phyloP scores from a whole-genome alignment of 2,113 vertebrate species.

The Regulus satrapa region DNA sequence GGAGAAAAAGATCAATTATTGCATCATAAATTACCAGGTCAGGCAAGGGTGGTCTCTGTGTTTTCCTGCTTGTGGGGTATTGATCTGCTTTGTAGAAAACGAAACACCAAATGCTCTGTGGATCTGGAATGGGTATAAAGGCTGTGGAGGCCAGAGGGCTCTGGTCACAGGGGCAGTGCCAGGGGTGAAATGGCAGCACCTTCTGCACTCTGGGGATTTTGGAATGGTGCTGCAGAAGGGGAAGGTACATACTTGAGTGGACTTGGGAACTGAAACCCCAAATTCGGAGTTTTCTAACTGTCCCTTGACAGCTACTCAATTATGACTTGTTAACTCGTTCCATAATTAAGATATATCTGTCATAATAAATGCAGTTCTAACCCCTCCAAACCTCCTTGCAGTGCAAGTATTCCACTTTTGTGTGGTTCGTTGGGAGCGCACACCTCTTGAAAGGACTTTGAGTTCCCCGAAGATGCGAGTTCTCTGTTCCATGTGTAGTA shows the following conservation, averaged over 20 bases:
- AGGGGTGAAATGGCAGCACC: accelerated
- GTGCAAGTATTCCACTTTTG: neutral
- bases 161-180: neutral
- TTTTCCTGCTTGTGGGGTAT: neutral
- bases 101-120: neutral
- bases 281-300: neutral
- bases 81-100: neutral
- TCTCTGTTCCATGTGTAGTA: neutral
- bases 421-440: neutral
- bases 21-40: neutral
- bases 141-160: neutral
- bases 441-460: neutral
- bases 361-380: neutral
- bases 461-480: neutral
- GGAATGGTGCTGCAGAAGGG: neutral
- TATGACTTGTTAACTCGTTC: neutral
- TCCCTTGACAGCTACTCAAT: neutral
- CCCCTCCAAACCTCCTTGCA: neutral
- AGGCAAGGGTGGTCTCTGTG: neutral
- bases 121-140: neutral
- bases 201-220: neutral
- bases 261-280: neutral
- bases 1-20: neutral
- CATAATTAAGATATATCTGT: neutral
- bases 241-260: neutral